phyloP scores from a whole-genome alignment of 2,113 vertebrate genomes.

The Pollimyrus isidori region DNA sequence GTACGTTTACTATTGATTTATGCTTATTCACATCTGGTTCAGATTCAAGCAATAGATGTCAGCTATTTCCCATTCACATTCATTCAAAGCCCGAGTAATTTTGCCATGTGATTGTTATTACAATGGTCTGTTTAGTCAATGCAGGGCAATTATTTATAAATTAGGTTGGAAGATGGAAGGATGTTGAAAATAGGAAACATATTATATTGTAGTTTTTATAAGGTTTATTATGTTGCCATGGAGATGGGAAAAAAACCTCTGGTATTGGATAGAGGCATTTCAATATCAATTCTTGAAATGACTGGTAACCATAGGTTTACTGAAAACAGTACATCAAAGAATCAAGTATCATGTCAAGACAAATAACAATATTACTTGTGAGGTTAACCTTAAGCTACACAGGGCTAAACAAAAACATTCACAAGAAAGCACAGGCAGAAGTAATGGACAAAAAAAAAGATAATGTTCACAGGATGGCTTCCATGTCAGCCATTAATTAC shows the following conservation, averaged over 20 bases:
- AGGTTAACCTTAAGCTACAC: neutral
- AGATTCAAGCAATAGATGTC: neutral
- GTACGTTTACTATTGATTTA: neutral
- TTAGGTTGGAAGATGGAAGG: neutral
- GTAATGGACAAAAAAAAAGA: neutral
- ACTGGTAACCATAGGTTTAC: neutral
- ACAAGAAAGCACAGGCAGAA: neutral
- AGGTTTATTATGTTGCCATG: neutral
- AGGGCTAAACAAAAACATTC: neutral
- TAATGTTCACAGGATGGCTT: neutral
- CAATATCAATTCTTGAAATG: neutral
- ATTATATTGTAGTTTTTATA: neutral
- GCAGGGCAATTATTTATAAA: neutral
- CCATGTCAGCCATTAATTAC: neutral
- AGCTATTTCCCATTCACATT: neutral
- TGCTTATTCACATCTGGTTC: neutral
- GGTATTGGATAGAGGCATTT: neutral
- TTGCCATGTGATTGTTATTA: neutral
- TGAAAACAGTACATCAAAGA: neutral
- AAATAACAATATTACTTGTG: neutral
- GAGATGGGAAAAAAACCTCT: neutral
- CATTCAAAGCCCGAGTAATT: neutral
- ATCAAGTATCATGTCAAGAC: neutral
- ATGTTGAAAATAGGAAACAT: neutral
- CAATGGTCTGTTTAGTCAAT: neutral